Conservation (phyloP, 2,888 invertebrate genomes). For the Drosophila tripunctata region DNA sequence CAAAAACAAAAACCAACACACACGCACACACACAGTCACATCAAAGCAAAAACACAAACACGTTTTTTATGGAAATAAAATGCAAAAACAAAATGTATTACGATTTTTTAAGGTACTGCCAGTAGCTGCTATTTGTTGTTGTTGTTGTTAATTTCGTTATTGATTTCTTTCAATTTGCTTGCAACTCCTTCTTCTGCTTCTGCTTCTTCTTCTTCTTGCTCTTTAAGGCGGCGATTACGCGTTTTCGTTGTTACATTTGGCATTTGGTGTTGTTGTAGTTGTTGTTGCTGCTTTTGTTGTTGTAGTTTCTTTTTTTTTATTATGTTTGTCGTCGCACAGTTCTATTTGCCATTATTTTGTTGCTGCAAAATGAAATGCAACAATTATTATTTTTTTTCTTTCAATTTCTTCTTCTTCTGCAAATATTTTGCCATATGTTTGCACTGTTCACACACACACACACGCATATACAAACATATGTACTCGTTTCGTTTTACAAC, state of each 20-base stretch:
- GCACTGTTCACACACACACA: conserved; percentile 42
- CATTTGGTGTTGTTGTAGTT: conserved; percentile 38
- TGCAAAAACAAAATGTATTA: background rate
- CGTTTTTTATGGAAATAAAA: conserved; percentile 57
- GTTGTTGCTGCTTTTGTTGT: background rate
- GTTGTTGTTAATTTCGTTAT: conserved; percentile 22
- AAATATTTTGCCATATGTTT: conserved; percentile 65
- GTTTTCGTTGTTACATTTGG: conserved; percentile 65
- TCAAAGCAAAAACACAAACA: conserved; percentile 43
- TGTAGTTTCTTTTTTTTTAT: no score
- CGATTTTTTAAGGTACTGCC: conserved; percentile 18
- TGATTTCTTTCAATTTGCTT: conserved; percentile 17
- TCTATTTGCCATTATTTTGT: conserved; percentile 22
- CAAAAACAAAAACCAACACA: no score
- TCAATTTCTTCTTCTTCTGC: conserved; percentile 3
- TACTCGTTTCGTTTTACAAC: conserved; percentile 56
- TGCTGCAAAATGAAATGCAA: conserved; percentile 61
- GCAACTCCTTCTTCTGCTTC: no score
- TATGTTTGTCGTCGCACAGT: conserved; percentile 10
- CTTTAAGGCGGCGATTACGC: conserved; percentile 53
- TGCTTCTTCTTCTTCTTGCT: no score
- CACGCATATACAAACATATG: conserved; percentile 30
- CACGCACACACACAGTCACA: no score
- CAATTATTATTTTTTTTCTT: conserved; percentile 9
- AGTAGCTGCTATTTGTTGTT: background rate